Percentiles rank a stretch among this genome's conserved stretches.
Conservation (phyloP, 37 sponge, comb jelly and placozoan species). For the Dysidea cf. avara region DNA sequence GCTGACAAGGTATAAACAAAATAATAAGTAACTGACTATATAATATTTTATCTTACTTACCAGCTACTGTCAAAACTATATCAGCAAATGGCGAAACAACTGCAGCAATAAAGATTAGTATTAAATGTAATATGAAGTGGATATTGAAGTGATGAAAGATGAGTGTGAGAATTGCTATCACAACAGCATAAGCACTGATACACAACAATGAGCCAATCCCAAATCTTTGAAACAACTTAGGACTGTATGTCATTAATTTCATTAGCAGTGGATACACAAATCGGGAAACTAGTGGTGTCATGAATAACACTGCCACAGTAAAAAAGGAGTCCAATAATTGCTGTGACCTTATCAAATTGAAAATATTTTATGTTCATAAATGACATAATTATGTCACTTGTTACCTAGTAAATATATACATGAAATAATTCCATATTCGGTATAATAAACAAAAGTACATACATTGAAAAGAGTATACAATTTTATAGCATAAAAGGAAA, state of each 20-base stretch:
- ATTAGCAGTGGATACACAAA: slow-evolving; percentile 14
- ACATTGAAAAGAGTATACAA: no score
- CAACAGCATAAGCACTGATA: background rate
- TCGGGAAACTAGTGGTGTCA: background rate
- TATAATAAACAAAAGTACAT: no score
- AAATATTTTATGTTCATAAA: no score
- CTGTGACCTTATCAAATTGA: no score
- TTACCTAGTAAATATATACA: no score
- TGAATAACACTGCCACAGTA: background rate
- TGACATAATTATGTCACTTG: no score
- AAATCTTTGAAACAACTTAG: slow-evolving; percentile 27
- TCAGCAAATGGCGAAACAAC: slow-evolving; percentile 17
- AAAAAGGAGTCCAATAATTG: no score
- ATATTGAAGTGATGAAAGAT: background rate
- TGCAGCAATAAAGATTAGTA: slow-evolving; percentile 11
- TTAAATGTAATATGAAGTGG: background rate
- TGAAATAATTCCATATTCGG: no score
- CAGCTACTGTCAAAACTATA: slow-evolving; percentile 17
- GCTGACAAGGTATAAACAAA: no score
- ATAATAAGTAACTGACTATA: no score
- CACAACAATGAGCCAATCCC: slow-evolving; percentile 13
- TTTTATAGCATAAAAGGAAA: no score
- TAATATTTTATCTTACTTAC: background rate
- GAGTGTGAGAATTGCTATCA: background rate
- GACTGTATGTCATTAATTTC: slow-evolving; percentile 4